Conservation (phyloP, 1,140 invertebrate species). For the Monomorium pharaonis region DNA sequence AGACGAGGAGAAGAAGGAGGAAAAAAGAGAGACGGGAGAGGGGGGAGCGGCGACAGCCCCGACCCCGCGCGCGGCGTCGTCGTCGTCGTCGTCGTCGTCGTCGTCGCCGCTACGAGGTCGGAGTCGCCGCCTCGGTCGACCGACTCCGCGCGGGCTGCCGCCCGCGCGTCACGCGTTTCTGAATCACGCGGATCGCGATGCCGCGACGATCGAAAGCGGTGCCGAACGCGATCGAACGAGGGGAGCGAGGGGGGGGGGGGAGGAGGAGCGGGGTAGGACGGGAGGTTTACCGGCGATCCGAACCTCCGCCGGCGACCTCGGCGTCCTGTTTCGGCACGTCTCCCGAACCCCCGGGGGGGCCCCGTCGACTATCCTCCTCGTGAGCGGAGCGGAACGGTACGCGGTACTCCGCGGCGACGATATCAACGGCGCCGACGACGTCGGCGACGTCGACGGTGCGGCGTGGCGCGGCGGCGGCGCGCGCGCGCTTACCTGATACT, state of each 20-base stretch:
- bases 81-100: not conserved
- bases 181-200: not conserved
- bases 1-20: not conserved
- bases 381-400: too few species aligned
- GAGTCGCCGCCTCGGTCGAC: not conserved
- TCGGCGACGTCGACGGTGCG: not conserved
- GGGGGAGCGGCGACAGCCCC: too few species aligned
- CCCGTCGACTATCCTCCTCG: too few species aligned
- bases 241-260: too few species aligned
- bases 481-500: slow-evolving; percentile 66
- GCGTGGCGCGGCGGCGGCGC: too few species aligned
- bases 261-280: not conserved
- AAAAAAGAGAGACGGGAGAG: not conserved
- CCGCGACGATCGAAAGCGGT: not conserved
- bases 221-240: not conserved
- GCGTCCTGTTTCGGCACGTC: too few species aligned
- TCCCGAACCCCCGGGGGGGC: too few species aligned
- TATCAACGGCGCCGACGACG: not conserved
- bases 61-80: not conserved
- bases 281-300: not conserved
- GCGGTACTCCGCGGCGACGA: too few species aligned
- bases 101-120: not conserved
- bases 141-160: not conserved
- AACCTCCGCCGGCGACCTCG: not conserved
- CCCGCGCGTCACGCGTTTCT: not conserved